A percentile compares a stretch with the other conserved stretches of the same genome.
Conservation (phyloP, 2,113 vertebrate genomes). For the Parotia lawesii region DNA sequence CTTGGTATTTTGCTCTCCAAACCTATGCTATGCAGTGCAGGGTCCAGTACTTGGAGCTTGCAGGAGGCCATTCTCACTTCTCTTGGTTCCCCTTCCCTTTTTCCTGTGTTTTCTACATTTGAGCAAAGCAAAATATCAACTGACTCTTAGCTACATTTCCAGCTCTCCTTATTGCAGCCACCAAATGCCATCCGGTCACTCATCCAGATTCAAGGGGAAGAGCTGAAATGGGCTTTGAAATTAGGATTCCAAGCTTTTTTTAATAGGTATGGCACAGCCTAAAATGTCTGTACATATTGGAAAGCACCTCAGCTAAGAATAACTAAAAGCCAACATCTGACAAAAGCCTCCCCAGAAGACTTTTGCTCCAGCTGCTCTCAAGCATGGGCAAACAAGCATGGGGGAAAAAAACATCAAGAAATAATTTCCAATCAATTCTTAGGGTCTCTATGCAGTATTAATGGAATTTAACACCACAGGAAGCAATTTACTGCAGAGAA, state of each 20-base stretch:
- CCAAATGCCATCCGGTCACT: neutral
- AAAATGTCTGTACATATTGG: neutral
- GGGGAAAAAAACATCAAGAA: neutral
- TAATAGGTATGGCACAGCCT: neutral
- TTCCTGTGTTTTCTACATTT: neutral
- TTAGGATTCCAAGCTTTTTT: neutral
- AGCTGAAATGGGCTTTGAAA: neutral
- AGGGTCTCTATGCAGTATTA: neutral
- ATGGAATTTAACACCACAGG: constrained; percentile 30
- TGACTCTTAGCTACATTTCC: neutral
- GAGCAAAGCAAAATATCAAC: neutral
- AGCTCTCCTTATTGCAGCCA: neutral
- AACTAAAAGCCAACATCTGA: constrained; percentile 11
- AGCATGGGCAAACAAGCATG: neutral
- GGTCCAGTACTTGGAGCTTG: neutral
- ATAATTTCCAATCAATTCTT: constrained; percentile 21
- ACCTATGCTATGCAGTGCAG: neutral
- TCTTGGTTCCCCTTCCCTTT: neutral
- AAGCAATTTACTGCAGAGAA: constrained; percentile 29
- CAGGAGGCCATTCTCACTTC: neutral
- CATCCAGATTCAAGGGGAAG: neutral
- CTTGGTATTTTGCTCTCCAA: neutral
- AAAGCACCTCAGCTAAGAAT: constrained; percentile 21
- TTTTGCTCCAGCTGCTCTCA: neutral
- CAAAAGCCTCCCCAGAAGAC: neutral